Conservation (phyloP, 2,113 vertebrate genomes). For the Tringa solitaria region DNA sequence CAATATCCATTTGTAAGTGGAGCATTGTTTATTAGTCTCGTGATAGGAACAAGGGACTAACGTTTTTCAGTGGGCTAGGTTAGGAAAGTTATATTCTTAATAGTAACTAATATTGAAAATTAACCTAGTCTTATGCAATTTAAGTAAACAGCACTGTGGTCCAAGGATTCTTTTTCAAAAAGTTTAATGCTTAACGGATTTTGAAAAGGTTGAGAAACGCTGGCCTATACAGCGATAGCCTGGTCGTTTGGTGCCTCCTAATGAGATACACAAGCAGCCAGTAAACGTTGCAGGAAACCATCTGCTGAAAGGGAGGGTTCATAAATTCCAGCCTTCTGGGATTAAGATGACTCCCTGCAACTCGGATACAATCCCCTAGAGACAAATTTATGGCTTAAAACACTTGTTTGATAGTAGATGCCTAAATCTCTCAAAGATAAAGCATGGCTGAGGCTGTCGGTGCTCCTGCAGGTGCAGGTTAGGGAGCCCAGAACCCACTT, state of each 20-base stretch:
- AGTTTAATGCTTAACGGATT: not conserved
- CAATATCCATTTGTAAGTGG: not conserved
- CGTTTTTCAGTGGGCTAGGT: not conserved
- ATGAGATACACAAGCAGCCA: slow-evolving; percentile 2
- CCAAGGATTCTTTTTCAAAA: not conserved
- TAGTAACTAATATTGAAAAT: not conserved
- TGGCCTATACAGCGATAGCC: not conserved
- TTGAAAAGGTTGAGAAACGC: not conserved
- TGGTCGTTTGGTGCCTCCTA: not conserved
- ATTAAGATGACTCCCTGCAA: slow-evolving; percentile 15
- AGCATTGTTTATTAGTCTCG: not conserved
- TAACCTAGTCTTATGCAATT: not conserved
- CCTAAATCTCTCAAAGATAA: not conserved
- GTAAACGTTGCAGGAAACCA: not conserved
- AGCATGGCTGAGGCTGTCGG: not conserved
- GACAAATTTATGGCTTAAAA: slow-evolving; percentile 13
- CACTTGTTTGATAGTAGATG: slow-evolving; percentile 18
- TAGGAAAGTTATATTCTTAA: not conserved
- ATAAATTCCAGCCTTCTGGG: slow-evolving; percentile 6
- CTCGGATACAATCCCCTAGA: not conserved
- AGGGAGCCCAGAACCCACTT: not conserved
- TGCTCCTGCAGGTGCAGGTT: not conserved
- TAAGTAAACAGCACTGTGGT: not conserved
- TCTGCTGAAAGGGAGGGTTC: not conserved
- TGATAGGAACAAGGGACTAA: not conserved